phyloP scores from a whole-genome alignment of 2,888 invertebrate genomes.

The Aspidapion aeneum region DNA sequence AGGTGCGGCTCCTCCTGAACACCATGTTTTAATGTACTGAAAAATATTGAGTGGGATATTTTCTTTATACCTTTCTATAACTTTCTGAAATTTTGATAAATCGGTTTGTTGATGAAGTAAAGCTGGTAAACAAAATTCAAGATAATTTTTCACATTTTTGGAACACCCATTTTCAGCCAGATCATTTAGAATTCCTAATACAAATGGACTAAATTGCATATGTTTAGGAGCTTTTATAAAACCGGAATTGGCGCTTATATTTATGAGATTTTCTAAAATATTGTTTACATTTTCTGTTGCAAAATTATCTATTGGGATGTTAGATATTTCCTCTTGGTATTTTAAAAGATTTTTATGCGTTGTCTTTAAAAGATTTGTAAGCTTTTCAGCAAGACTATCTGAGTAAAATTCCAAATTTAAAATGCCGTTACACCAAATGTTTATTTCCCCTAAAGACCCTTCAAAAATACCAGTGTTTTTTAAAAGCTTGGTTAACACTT shows the following conservation, averaged over 20 bases:
- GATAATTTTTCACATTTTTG: constrained; percentile 44
- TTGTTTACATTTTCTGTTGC: constrained; percentile 1
- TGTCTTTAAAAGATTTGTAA: constrained; percentile 31
- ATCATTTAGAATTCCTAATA: constrained; percentile 45
- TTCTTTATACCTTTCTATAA: constrained; percentile 51
- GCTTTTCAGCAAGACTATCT: constrained; percentile 34
- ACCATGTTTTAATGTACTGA: constrained; percentile 55
- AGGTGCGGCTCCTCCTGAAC: no score
- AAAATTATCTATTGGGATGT: constrained; percentile 15
- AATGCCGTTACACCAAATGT: constrained; percentile 54
- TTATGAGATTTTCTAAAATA: constrained; percentile 21
- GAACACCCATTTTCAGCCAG: constrained; percentile 31
- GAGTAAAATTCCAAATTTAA: constrained; percentile 34
- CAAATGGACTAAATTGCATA: constrained; percentile 38
- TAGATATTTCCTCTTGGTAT: constrained; percentile 30
- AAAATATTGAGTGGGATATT: constrained; percentile 42
- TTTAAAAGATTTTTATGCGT: constrained; percentile 30
- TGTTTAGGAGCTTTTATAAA: constrained; percentile 19
- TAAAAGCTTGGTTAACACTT: constrained; percentile 53
- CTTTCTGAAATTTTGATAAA: constrained; percentile 50
- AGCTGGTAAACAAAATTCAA: constrained; percentile 50
- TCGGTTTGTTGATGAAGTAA: constrained; percentile 59
- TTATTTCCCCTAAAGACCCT: constrained; percentile 60
- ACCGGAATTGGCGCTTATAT: constrained; percentile 12
- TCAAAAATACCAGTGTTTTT: constrained; percentile 63